Evolutionary conservation across 2,113 vertebrate species (phyloP).

Genomic region (Parus major): DNA sequence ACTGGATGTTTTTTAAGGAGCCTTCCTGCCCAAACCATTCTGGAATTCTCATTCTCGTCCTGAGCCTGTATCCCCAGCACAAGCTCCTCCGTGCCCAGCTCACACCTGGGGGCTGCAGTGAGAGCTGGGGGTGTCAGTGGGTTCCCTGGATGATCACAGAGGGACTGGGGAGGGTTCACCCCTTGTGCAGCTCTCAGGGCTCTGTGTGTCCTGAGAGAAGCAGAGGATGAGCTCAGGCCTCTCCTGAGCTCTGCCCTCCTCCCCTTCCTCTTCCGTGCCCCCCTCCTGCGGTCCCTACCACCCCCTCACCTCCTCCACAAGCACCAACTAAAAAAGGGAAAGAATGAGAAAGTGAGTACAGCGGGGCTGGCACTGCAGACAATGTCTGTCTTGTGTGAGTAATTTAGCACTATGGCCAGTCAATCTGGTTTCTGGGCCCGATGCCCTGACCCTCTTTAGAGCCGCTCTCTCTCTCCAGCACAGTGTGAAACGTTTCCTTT

Average conservation of each 20-base stretch:
- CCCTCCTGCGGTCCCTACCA: constrained; percentile 5
- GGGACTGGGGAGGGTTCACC: neutral
- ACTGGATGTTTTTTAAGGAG: neutral
- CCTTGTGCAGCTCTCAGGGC: fast-evolving
- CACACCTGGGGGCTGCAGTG: neutral
- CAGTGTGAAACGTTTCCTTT: constrained; percentile 87
- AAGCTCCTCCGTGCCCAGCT: neutral
- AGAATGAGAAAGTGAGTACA: constrained; percentile 79
- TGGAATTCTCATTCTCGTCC: neutral
- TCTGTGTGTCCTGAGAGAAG: neutral
- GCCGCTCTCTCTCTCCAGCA: constrained; percentile 73
- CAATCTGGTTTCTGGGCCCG: constrained; percentile 89
- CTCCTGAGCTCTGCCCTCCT: neutral
- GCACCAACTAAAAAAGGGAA: constrained; percentile 59
- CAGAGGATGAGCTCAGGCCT: neutral
- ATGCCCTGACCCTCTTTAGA: constrained; percentile 86
- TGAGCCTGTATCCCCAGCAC: neutral
- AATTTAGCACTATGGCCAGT: constrained; percentile 87
- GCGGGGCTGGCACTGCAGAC: constrained; percentile 85
- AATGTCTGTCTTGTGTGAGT: constrained; percentile 95
- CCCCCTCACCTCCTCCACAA: constrained; percentile 43
- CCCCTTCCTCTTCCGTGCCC: neutral
- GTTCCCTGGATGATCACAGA: neutral
- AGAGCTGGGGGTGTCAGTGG: neutral
- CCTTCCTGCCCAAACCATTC: neutral